These are phyloP conservation scores for Semnopithecus entellus DNA, from an alignment of 2,113 vertebrate genomes.

Conservation along the genomic window DNA sequence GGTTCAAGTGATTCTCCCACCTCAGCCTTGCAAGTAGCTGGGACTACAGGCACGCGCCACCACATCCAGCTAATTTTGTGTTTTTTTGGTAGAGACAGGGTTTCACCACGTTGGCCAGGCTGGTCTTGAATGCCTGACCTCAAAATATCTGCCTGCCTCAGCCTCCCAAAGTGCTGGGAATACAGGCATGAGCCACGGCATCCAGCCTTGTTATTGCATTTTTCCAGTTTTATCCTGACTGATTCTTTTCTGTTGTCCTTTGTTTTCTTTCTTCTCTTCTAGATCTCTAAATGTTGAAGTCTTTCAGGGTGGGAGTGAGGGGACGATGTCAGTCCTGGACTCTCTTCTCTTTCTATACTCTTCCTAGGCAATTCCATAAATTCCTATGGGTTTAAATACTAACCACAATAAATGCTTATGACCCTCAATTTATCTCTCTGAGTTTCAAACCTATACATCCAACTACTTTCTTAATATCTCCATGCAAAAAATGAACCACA, in stretches of 20 bases:
- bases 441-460: background rate
- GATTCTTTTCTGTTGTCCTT: background rate
- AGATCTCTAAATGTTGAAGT: background rate
- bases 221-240: background rate
- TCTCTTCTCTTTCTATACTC: background rate
- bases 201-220: background rate
- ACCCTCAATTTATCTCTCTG: background rate
- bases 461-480: constrained; percentile 23
- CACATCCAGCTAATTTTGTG: no score
- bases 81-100: no score
- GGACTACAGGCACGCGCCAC: no score
- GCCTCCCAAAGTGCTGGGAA: no score
- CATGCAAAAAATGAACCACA: constrained; percentile 9
- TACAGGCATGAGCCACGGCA: no score
- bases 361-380: constrained; percentile 16
- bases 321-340: background rate
- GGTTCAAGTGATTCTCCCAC: no score
- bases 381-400: background rate
- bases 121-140: no score
- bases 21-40: no score
- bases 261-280: background rate
- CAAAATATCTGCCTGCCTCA: no score
- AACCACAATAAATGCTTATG: background rate
- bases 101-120: no score
- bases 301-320: background rate